Evolutionary conservation across 2,113 vertebrate species (phyloP), one percentile per base, ranked within the genome.

Genomic region (Noturus placidus): DNA sequence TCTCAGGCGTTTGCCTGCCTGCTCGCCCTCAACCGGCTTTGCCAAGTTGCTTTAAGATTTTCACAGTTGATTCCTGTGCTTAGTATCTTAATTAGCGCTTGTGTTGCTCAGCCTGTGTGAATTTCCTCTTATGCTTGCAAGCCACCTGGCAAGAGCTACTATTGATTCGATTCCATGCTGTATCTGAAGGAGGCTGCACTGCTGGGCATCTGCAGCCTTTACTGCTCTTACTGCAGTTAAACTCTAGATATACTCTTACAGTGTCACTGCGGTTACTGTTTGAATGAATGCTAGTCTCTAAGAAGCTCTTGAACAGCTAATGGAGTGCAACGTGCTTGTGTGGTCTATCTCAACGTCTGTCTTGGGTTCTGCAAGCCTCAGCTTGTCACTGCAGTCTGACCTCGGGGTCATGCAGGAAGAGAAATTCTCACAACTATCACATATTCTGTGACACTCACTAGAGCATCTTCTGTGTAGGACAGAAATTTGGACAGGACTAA

Each of bases 341-440:
- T 9, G 65, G 69, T 67, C 30, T 84, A 65, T 56, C 27, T 86
- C 83, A 80, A 87, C 82, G 84, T 92, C 90, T 88, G 88, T 92
- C 87, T 89, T 77, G 87, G 92, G 90, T 92, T 87, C 89, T 91
- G 92, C 94, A 94, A 92, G 95, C 90, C 87, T 82, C 83, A 88
- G 92, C 95, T 92, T 92, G 95, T 93, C 92, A 91, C 89, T 92
- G 92, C 88, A 93, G 93, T 92, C 92, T 95, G 95, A 95, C 93
- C 94, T 92, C 74, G 83, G 84, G 95, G 95, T 95, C 93, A 92
- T 90, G 85, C 91, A 91, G 93, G 90, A 91, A 86, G 78, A 90
- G 67, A 78, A 86, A 87, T 35, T 35, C 92, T 42, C 86, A 90
- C 88, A 65, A 46, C 80, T 19, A 50, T 84, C 85, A 76, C 56